Conservation (phyloP, 1,140 invertebrate genomes). For the Eriocheir sinensis region DNA sequence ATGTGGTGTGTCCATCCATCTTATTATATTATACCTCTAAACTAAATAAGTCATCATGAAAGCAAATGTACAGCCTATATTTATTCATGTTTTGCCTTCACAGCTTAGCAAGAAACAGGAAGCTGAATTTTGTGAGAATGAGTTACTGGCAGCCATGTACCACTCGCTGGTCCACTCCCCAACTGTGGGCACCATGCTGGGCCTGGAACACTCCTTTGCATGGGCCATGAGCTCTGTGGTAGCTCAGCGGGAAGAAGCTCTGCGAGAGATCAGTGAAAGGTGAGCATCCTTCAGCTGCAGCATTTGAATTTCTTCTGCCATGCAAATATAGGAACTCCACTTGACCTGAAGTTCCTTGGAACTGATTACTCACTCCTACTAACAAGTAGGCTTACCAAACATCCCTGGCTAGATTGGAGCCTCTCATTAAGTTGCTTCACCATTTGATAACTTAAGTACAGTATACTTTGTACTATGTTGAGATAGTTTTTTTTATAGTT, state of each 20-base stretch:
- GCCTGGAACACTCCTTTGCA: slow-evolving; percentile 65
- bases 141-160: slow-evolving; percentile 66
- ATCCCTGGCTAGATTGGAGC: too few species aligned
- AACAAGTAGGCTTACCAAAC: too few species aligned
- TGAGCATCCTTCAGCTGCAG: background rate
- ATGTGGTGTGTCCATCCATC: too few species aligned
- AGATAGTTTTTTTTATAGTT: too few species aligned
- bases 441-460: too few species aligned
- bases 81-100: background rate
- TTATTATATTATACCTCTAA: background rate
- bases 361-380: too few species aligned
- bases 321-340: too few species aligned
- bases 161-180: slow-evolving; percentile 68
- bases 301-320: too few species aligned
- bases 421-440: too few species aligned
- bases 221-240: slow-evolving; percentile 65
- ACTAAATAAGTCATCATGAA: background rate
- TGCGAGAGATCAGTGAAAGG: slow-evolving; percentile 69
- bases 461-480: too few species aligned
- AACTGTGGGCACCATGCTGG: slow-evolving; percentile 41
- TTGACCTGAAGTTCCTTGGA: too few species aligned
- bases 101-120: slow-evolving; percentile 52
- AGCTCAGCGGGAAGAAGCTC: slow-evolving; percentile 56
- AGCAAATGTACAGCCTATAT: background rate
- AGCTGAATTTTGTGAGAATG: slow-evolving; percentile 70